Conservation (phyloP, 35 echinoderm and acorn worm genomes). For the Apostichopus californicus region DNA sequence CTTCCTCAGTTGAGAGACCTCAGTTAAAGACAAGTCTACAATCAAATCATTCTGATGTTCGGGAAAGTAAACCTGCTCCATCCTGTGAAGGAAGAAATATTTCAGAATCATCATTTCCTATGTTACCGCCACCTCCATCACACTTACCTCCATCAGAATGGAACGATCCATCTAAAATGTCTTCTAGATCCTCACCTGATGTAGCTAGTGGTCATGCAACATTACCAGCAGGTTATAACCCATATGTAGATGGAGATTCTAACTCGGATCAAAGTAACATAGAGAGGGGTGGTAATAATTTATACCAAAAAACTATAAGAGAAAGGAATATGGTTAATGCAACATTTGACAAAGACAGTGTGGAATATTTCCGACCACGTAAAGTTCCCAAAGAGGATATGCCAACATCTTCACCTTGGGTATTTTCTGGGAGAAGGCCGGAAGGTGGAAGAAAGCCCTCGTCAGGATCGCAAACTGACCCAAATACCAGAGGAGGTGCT, state of each 20-base stretch:
- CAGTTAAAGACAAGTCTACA: too few relatives aligned
- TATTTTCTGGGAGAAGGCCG: background rate
- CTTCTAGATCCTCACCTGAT: constrained; percentile 31
- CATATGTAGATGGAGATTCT: constrained; percentile 60
- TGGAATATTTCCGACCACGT: background rate
- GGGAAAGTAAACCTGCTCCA: background rate
- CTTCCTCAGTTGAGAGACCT: too few relatives aligned
- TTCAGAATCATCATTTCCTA: constrained; percentile 3
- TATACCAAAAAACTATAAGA: background rate
- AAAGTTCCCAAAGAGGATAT: background rate
- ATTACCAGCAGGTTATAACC: constrained; percentile 69
- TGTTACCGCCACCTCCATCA: constrained; percentile 53
- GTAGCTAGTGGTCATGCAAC: constrained; percentile 72
- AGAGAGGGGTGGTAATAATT: background rate
- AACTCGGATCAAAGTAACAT: background rate
- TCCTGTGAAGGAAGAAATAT: too few relatives aligned
- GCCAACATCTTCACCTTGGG: background rate
- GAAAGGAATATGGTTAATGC: too few relatives aligned
- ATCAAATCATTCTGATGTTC: background rate
- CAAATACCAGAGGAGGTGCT: background rate
- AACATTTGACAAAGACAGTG: background rate
- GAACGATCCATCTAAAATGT: constrained; percentile 5
- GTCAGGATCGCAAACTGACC: background rate
- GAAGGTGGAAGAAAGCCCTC: background rate
- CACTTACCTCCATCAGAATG: constrained; percentile 73